These are phyloP conservation scores for Heteromormyrus szaboi DNA, from an alignment of 2,797 vertebrate species.

Conservation along the genomic window DNA sequence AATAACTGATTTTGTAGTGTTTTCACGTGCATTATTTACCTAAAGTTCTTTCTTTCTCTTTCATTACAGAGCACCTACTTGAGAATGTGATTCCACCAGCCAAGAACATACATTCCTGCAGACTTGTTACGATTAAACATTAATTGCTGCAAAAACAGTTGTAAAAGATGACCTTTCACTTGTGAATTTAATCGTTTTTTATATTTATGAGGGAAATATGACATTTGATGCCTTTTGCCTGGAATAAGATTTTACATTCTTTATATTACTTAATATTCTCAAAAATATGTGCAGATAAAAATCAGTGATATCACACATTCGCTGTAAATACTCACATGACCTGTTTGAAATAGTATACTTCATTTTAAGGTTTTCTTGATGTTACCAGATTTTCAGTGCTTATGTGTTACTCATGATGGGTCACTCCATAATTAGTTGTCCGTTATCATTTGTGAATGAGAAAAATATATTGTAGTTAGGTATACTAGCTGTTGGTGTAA, in stretches of 20 bases:
- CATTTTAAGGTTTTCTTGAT: not conserved
- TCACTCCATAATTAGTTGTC: not conserved
- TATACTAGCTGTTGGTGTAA: not conserved
- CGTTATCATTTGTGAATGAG: not conserved
- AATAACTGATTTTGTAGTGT: not conserved
- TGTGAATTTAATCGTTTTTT: conserved; percentile 44
- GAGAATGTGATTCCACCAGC: conserved; percentile 29
- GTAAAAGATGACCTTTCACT: conserved; percentile 30
- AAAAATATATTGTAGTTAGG: not conserved
- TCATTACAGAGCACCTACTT: conserved; percentile 52
- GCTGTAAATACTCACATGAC: not conserved
- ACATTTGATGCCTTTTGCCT: conserved; percentile 2
- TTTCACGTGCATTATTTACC: not conserved
- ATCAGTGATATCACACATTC: not conserved
- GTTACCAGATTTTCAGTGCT: not conserved
- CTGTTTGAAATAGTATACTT: not conserved
- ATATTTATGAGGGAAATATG: conserved; percentile 22
- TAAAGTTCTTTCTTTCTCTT: conserved; percentile 23
- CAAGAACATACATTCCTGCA: conserved; percentile 34
- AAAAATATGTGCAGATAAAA: not conserved
- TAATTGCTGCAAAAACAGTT: not conserved
- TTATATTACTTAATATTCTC: conserved; percentile 13
- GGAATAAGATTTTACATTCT: not conserved
- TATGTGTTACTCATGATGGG: not conserved
- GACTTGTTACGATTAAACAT: conserved; percentile 9